A percentile compares a stretch with the other conserved stretches of the same genome.
These are phyloP conservation scores for Chrysemys picta DNA, from an alignment of 2,113 vertebrate species.

Conservation along the genomic window DNA sequence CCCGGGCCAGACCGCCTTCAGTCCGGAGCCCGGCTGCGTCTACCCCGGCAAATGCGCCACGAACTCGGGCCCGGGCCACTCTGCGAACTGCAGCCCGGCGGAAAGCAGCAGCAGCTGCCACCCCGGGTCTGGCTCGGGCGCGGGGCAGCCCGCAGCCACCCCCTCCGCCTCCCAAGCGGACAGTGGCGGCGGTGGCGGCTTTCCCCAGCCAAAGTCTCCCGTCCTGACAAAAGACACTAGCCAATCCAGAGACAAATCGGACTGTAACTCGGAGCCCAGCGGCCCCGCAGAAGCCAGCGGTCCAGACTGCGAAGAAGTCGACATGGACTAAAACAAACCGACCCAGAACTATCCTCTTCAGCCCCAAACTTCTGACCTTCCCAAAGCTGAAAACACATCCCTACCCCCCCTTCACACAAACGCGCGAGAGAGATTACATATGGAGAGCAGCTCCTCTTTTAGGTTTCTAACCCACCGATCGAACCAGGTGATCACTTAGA, in stretches of 20 bases:
- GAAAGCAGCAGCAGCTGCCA: not conserved
- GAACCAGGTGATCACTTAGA: constrained; percentile 85
- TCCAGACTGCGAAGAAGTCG: constrained; percentile 86
- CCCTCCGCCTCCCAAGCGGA: constrained; percentile 46
- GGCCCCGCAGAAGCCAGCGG: constrained; percentile 77
- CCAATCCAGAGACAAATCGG: constrained; percentile 78
- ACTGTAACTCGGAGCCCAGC: constrained; percentile 73
- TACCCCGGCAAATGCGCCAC: constrained; percentile 56
- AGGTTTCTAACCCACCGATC: constrained; percentile 78
- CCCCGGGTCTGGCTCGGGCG: not conserved
- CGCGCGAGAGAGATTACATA: not conserved
- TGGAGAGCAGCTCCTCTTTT: constrained; percentile 43
- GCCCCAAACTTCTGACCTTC: constrained; percentile 70
- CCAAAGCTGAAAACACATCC: constrained; percentile 72
- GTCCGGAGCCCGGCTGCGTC: constrained; percentile 64
- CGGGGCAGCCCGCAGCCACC: not conserved
- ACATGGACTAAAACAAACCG: constrained; percentile 84
- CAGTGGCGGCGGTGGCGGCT: not conserved
- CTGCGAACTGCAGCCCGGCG: constrained; percentile 41
- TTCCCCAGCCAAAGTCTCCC: constrained; percentile 72
- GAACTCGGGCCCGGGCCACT: constrained; percentile 65
- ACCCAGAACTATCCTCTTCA: not conserved
- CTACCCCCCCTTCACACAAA: not conserved
- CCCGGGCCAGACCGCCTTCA: constrained; percentile 65
- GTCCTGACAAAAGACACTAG: constrained; percentile 76